Base-by-base conservation (phyloP, 2,888 invertebrate genomes). In the Eubasilissa splendida region DNA sequence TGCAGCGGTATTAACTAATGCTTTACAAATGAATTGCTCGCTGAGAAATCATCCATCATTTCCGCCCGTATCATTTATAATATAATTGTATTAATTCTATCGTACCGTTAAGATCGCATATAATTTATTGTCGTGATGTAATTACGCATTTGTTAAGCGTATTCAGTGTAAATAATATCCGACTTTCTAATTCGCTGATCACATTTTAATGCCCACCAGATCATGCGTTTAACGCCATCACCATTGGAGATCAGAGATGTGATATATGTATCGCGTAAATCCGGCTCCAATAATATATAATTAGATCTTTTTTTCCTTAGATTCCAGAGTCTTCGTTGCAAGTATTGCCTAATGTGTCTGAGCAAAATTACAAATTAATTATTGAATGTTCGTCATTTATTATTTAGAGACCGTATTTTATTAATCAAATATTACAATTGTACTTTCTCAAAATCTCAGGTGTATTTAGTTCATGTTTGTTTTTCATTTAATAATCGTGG, bases 141-240 rank as follows among this genome's bases (percentile, higher is more conserved):
- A 68, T 71, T 54, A n/a, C 54, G 31, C 31, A 71, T 53, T 71
- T 71, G 31, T 68, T 52, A 4, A 53, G 52, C 14, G 50, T 59
- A 75, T 75, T 75, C 50, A 22, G 60, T 60, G 75, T 75, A 60
- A 59, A 75, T 22, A 22, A 22, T 75, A 50, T 75, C 52, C 50
- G 22, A 75, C 77, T 77, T 77, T 77, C 77, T 77, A 76, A 71
- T 66, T 59, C 70, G 79, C 76, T 79, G 65, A 76, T 79, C 54
- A 59, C 52, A 74, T 73, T 77, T 77, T 76, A 77, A 79, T 79
- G 80, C 80, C 80, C 66, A 73, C 56, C 22, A 56, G 56, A 31
- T 56, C 71, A 56, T 56, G 71, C 71, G 58, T 58, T 31, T 56
- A 73, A 33, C 56, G 58, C 71, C 56, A 52, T 11, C 70, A 53